Evolutionary conservation across 1,140 invertebrate species (phyloP), one percentile per base, ranked within the genome.

Genomic region (Alviniconcha marisindica): DNA sequence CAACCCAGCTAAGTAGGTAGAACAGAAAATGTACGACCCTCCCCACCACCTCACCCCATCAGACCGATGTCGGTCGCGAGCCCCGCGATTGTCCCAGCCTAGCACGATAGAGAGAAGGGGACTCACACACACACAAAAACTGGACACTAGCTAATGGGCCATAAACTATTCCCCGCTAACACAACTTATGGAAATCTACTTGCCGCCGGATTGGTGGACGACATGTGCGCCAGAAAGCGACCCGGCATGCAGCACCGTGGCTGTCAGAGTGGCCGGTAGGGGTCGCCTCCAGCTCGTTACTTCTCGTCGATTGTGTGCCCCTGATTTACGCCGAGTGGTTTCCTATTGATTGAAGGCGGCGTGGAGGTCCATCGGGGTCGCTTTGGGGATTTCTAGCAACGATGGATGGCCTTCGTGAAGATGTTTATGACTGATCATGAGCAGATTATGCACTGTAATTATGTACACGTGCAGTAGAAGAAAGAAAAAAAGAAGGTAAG

Each of bases 271-370:
- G 71, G 71, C 71, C 71, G 71, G 42, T 74, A 74, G 36, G 38
- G 36, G 36, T 42, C 71, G 71, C 71, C 36, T 24, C 38, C 36
- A 44, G 71, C 71, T 21, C 3, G 71, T n/a, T 38, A 42, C 38
- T 36, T 24, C 42, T 40, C 36, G 36, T 4, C 38, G 38, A 74
- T 74, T 74, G 71, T 74, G 15, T 74, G 36, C 71, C 33, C 14
- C n/a, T 74, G 71, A 74, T 74, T 74, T 74, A 74, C 71, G 38
- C 71, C 36, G 71, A 74, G 71, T 74, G 71, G 38, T 18, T 14
- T 74, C 71, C 28, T 24, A 63, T n/a, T 63, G 60, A 63, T 24
- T 24, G 24, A 31, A 24, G 60, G n/a, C n/a, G n/a, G n/a, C n/a
- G n/a, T n/a, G n/a, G n/a, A n/a, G n/a, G n/a, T n/a, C n/a, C n/a